Evolutionary conservation across 2,888 invertebrate genomes (phyloP), one percentile per base, ranked within the genome.

Genomic region (Craniophora ligustri): DNA sequence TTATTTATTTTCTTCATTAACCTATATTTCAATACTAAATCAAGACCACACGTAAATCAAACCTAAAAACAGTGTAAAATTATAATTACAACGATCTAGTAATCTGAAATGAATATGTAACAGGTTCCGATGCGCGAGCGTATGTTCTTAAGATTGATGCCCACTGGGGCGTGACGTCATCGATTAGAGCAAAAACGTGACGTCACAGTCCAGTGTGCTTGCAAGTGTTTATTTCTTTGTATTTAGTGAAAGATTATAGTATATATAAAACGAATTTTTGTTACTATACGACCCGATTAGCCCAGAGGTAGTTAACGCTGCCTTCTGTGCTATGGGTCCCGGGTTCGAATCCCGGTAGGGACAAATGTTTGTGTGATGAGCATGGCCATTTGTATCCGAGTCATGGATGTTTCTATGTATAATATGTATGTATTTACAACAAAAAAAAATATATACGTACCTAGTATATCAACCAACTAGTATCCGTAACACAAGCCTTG

Each of bases 131-230:
- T 45, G 8, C 16, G 10, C 36, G 8, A 7, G 10, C n/a, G 7
- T 32, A 18, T 51, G 40, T 58, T 65, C 15, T n/a, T 63, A 67
- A 53, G 71, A 57, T 55, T n/a, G 38, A 18, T 32, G 34, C 39
- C 42, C 54, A 63, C 59, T 67, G 55, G 60, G 5, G 45, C 38
- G 63, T 60, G 53, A 63, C 58, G 74, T 73, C 63, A 15, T 70
- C 53, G 49, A 63, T 67, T 67, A 60, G n/a, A 32, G 60, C 57
- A 72, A 74, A 73, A 74, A 74, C 35, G 36, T 66, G 55, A 66
- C 63, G 74, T 72, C 60, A 73, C 67, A 70, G 51, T 53, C 42
- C 32, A 64, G 41, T 56, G 64, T 50, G 16, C 30, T 48, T 16
- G 56, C 40, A 58, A 67, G 49, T 10, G 16, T 38, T 38, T 31